Percentiles rank a stretch among this genome's conserved stretches.
Evolutionary conservation across 2,797 vertebrate species (phyloP).

Genomic region (Aphelocoma californica): DNA sequence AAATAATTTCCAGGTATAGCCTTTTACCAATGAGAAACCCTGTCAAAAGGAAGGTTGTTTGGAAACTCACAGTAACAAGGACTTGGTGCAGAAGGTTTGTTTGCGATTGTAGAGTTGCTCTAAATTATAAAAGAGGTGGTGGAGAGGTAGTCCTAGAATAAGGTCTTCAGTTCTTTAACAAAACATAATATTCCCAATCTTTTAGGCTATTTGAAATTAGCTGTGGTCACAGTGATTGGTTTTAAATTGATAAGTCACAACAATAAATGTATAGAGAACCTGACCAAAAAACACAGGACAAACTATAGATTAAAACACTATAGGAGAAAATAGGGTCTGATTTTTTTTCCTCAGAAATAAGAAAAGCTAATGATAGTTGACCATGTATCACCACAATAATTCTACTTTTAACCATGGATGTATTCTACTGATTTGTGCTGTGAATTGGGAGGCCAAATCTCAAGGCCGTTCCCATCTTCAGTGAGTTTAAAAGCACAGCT

Average conservation of each 20-base stretch:
- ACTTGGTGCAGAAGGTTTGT: background rate
- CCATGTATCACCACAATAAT: background rate
- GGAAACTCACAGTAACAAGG: background rate
- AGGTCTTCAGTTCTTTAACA: background rate
- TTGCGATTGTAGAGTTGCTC: background rate
- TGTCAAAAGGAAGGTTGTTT: background rate
- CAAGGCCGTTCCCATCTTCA: background rate
- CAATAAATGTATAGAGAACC: background rate
- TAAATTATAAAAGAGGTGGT: background rate
- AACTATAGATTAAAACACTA: background rate
- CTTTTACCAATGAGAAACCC: background rate
- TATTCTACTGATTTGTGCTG: background rate
- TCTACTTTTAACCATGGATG: background rate
- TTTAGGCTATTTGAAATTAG: background rate
- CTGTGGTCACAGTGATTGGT: background rate
- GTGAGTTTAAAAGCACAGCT: background rate
- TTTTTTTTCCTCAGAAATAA: background rate
- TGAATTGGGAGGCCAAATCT: background rate
- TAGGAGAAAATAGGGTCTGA: background rate
- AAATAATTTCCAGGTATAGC: background rate
- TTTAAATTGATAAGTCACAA: background rate
- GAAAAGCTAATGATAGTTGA: background rate
- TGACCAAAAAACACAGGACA: background rate
- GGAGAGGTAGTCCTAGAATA: background rate
- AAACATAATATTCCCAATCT: accelerated